A percentile compares a stretch with the other conserved stretches of the same genome.
Evolutionary conservation across 2,888 invertebrate genomes (phyloP).

Genomic region (Allolobophora icterica): DNA sequence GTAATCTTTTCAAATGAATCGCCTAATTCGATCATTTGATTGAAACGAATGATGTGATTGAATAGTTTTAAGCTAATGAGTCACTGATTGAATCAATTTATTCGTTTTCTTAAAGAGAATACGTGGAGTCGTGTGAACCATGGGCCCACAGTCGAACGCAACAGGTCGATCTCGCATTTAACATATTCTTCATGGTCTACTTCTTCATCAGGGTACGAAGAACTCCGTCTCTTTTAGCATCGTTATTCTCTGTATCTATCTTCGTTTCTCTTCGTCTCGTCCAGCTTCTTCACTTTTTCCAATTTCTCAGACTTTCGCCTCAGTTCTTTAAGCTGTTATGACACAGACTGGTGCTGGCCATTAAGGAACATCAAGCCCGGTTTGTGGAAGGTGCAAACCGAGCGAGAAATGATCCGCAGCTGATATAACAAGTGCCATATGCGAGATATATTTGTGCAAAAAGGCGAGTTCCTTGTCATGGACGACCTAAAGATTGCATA

Average conservation of each 20-base stretch:
- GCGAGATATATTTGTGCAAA: background rate
- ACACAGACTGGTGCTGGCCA: no score
- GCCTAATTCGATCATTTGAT: no score
- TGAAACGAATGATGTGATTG: background rate
- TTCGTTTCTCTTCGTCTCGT: background rate
- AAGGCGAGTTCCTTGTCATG: background rate
- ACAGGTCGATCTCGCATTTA: slow-evolving; percentile 99
- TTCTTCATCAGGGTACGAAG: slow-evolving; percentile 75
- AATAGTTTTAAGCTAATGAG: background rate
- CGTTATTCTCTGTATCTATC: background rate
- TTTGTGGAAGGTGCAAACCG: background rate
- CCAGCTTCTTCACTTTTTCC: background rate
- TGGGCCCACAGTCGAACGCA: slow-evolving; percentile 99
- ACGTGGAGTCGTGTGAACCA: slow-evolving; percentile 96
- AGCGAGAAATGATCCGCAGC: no score
- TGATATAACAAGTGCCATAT: background rate
- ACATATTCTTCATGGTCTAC: slow-evolving; percentile 99
- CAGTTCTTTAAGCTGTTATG: background rate
- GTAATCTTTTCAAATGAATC: no score
- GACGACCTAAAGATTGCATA: background rate
- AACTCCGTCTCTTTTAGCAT: background rate
- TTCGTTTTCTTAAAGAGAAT: slow-evolving; percentile 41
- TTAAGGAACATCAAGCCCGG: background rate
- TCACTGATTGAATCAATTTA: background rate
- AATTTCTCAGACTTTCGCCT: background rate